Conservation (phyloP, 23 tunicate genomes). For the Oikopleura dioica region DNA sequence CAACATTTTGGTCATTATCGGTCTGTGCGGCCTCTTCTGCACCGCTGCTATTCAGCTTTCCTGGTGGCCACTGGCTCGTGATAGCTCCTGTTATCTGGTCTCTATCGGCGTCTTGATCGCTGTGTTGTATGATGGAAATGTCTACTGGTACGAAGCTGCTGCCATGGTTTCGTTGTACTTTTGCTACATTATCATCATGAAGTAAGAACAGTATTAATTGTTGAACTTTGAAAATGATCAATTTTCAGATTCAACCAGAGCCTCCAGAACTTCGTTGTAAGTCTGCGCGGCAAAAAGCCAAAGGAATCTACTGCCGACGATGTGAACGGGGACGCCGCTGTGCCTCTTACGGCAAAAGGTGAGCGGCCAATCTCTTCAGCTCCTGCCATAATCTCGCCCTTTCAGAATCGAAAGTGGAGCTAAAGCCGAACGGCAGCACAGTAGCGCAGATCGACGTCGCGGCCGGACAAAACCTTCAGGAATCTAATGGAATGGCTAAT, state of each 20-base stretch:
- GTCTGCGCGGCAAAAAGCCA: background rate
- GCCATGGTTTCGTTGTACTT: conserved; percentile 12
- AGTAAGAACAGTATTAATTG: conserved; percentile 12
- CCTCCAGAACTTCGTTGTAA: background rate
- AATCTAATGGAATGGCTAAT: conserved; percentile 4
- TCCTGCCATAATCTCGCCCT: background rate
- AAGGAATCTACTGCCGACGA: background rate
- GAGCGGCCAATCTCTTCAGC: background rate
- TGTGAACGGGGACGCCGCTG: background rate
- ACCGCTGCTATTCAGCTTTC: background rate
- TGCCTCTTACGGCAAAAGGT: background rate
- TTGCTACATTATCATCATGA: conserved; percentile 17
- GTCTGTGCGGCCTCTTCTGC: conserved; percentile 5
- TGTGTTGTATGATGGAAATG: conserved; percentile 14
- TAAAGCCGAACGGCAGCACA: conserved; percentile 7
- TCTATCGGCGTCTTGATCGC: background rate
- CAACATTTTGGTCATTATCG: conserved; percentile 9
- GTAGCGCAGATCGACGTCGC: conserved; percentile 14
- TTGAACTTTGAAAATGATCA: too few species aligned
- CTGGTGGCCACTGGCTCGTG: conserved; percentile 12
- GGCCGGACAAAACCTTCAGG: background rate
- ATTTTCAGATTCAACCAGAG: conserved; percentile 3
- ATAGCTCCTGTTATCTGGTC: background rate
- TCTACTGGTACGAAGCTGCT: conserved; percentile 17
- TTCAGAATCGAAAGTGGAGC: background rate